Evolutionary conservation across 1,140 invertebrate genomes (phyloP), one percentile per base, ranked within the genome.

Genomic region (Neelides sp.): DNA sequence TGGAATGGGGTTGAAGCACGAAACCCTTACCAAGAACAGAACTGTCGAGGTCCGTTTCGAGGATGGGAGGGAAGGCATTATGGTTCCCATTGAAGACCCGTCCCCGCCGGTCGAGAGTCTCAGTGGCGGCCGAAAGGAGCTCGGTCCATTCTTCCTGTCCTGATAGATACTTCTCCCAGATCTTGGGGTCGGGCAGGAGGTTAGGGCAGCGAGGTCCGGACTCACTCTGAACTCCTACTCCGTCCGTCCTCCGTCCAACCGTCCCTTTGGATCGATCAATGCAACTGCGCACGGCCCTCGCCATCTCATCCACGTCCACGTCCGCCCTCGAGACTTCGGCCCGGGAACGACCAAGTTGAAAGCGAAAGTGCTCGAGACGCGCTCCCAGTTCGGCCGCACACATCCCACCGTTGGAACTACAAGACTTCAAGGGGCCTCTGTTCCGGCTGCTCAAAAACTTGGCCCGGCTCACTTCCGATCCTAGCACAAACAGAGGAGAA

Each of bases 111-210:
- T 15, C 32, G 10, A 51, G 20, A 15, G 44, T 47, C 42, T 47
- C 35, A 39, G 22, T 50, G 27, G 41, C 53, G 23, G 39, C 32
- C 2, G n/a, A 24, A 15, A 39, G 19, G 17, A 48, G 35, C 35
- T 22, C 23, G 42, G 23, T 42, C 50, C 50, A 52, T 52, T 52
- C 40, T 49, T 52, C 24, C 19, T 43, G 19, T n/a, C 3, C 28
- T 4, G 17, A 17, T 30, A 42, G 43, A 17, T 52, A 43, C 19
- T 40, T 52, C 34, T 52, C 43, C 39, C 22, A 22, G 44, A 37
- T 49, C 40, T 32, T 39, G 37, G 46, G 32, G 22, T 51, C 40
- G 40, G 35, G 43, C 20, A 35, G 44, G 34, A 52, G 42, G 23
- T 42, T 19, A 22, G 26, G 28, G 3, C 26, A 3, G 46, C n/a